Percentiles rank a stretch among this genome's conserved stretches.
phyloP scores from a whole-genome alignment of 2,888 invertebrate species.

The Lamproptera curius region DNA sequence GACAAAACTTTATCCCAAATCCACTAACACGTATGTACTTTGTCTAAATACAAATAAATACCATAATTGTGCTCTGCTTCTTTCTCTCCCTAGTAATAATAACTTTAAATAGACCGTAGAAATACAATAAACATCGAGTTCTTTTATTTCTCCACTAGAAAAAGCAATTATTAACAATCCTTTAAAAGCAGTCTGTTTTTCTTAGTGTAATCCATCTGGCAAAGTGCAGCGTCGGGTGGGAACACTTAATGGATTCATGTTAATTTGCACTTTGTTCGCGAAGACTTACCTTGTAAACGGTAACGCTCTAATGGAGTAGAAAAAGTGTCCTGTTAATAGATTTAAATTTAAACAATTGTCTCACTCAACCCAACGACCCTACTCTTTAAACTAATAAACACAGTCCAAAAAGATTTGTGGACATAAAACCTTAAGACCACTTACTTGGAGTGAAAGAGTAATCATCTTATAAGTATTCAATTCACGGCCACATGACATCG shows the following conservation, averaged over 20 bases:
- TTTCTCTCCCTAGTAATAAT: not conserved
- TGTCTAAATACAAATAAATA: too few species aligned
- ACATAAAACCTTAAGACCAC: too few species aligned
- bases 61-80: too few species aligned
- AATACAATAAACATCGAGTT: not conserved
- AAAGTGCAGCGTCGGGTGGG: slow-evolving; percentile 10
- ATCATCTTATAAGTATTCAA: too few species aligned
- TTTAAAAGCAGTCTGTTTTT: slow-evolving; percentile 17
- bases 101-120: not conserved
- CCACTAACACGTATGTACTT: too few species aligned
- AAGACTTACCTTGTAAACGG: slow-evolving; percentile 10
- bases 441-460: too few species aligned
- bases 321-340: not conserved
- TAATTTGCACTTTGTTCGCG: slow-evolving; percentile 17
- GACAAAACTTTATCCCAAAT: too few species aligned
- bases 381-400: too few species aligned
- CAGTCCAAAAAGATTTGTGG: too few species aligned
- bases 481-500: too few species aligned
- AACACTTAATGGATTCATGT: slow-evolving; percentile 16
- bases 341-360: too few species aligned
- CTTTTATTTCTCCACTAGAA: slow-evolving; percentile 13
- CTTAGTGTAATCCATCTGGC: slow-evolving; percentile 16
- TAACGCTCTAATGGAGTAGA: not conserved
- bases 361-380: too few species aligned
- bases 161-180: slow-evolving; percentile 19